Conservation (phyloP, 2,113 vertebrate species). For the Coreoperca whiteheadi region DNA sequence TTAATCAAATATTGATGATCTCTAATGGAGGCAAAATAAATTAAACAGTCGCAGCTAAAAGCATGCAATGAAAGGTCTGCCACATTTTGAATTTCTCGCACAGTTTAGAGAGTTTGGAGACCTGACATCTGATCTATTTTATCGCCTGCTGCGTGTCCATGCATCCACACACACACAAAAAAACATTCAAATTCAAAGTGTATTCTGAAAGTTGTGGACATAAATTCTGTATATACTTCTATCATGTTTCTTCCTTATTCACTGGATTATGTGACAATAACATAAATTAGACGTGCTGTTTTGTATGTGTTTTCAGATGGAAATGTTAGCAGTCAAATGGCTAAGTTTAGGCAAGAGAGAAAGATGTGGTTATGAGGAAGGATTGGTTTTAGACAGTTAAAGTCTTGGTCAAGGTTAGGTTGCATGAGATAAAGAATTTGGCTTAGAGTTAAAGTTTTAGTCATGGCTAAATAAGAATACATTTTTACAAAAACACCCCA, state of each 20-base stretch:
- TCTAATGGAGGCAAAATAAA: constrained; percentile 58
- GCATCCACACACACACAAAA: background rate
- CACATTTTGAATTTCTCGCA: background rate
- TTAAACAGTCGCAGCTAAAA: constrained; percentile 28
- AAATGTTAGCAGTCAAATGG: too few relatives aligned
- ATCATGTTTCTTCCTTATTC: background rate
- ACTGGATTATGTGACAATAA: background rate
- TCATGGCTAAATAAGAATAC: background rate
- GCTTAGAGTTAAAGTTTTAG: background rate
- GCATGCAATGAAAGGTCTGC: constrained; percentile 16
- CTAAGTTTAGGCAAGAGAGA: too few relatives aligned
- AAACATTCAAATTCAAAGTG: background rate
- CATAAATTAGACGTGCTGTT: background rate
- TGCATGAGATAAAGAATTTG: too few relatives aligned
- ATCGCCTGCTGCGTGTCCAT: background rate
- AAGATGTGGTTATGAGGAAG: too few relatives aligned
- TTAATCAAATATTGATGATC: constrained; percentile 69
- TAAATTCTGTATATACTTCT: background rate
- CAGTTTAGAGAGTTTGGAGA: background rate
- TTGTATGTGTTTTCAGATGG: background rate
- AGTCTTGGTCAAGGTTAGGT: background rate
- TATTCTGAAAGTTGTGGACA: background rate
- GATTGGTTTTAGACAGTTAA: background rate
- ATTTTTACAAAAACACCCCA: background rate
- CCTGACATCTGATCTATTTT: background rate